Percentiles rank a stretch among this genome's conserved stretches.
Evolutionary conservation across 1,140 invertebrate species (phyloP).

Genomic region (Papilio xuthus): DNA sequence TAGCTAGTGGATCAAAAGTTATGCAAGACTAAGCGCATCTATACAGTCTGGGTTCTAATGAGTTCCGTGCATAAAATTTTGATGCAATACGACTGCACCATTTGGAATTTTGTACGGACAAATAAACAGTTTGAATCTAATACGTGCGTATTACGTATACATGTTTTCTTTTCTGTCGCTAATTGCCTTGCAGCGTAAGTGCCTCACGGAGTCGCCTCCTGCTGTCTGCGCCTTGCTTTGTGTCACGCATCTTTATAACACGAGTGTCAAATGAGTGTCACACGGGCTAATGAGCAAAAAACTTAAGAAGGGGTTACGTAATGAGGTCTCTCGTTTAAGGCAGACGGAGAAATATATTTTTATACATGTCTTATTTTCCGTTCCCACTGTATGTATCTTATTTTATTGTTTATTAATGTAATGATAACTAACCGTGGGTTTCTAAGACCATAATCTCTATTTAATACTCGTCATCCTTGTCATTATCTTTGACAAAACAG

Average conservation of each 20-base stretch:
- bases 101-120: not conserved
- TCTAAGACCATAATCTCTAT: no score
- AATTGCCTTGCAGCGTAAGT: constrained; percentile 21
- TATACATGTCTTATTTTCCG: not conserved
- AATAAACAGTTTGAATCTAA: not conserved
- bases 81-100: not conserved
- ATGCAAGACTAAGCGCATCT: not conserved
- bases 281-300: constrained; percentile 35
- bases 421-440: no score
- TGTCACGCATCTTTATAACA: constrained; percentile 29
- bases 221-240: not conserved
- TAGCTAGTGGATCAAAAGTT: not conserved
- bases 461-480: no score
- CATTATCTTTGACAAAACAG: no score
- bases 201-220: not conserved
- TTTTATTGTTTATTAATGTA: constrained; percentile 2
- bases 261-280: constrained; percentile 33
- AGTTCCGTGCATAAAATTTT: not conserved
- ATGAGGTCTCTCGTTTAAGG: constrained; percentile 19
- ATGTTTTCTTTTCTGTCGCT: constrained; percentile 20
- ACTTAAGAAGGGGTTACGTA: constrained; percentile 30
- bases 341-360: constrained; percentile 1
- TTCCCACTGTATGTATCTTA: not conserved
- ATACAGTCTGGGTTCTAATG: not conserved
- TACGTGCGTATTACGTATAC: constrained; percentile 28